Percentiles rank a stretch among this genome's conserved stretches.
These are phyloP conservation scores for Halesus radiatus DNA, from an alignment of 1,140 invertebrate genomes.

Conservation along the genomic window DNA sequence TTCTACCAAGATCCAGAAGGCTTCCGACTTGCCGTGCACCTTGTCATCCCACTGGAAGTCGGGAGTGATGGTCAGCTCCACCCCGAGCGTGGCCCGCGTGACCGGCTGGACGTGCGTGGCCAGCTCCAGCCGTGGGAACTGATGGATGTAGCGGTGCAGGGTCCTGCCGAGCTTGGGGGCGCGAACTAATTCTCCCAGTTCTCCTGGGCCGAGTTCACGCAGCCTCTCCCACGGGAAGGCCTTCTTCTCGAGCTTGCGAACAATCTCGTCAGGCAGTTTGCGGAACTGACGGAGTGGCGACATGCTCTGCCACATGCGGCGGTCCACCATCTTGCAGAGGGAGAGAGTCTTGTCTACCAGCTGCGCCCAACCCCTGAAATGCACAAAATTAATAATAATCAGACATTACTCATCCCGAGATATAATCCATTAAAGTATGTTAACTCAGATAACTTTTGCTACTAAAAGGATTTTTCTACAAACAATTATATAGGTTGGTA, in stretches of 20 bases:
- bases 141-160: constrained; percentile 98
- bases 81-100: constrained; percentile 92
- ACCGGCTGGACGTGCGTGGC: constrained; percentile 98
- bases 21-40: constrained; percentile 94
- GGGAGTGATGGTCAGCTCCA: constrained; percentile 98
- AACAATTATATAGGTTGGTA: no score
- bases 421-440: no score
- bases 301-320: constrained; percentile 99
- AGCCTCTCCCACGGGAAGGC: constrained; percentile 94
- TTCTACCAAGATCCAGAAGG: constrained; percentile 99
- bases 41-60: constrained; percentile 99
- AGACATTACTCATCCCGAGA: no score
- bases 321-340: constrained; percentile 99
- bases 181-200: constrained; percentile 97
- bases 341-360: constrained; percentile 95
- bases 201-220: constrained; percentile 96
- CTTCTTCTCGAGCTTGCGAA: constrained; percentile 99
- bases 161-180: constrained; percentile 97
- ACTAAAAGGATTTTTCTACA: no score
- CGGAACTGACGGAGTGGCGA: constrained; percentile 97
- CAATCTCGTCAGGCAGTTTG: constrained; percentile 98
- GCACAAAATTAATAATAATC: neutral
- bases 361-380: constrained; percentile 94
- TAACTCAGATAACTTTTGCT: no score
- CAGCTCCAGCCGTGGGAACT: constrained; percentile 95